Evolutionary conservation across 2,113 vertebrate species (phyloP).

Genomic region (Microcebus lehilahytsara): DNA sequence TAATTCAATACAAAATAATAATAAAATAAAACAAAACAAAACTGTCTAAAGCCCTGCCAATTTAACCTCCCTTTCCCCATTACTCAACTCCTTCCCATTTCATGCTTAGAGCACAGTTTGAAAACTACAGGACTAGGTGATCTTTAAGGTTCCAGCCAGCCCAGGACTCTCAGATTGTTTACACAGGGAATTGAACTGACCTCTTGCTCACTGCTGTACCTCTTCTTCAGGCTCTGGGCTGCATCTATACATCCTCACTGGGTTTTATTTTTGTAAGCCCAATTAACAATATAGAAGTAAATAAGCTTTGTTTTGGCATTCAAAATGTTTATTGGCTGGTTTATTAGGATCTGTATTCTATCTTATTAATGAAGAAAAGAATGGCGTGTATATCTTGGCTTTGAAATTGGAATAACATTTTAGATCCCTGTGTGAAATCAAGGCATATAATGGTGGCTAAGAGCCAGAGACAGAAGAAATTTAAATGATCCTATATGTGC

Average conservation of each 20-base stretch:
- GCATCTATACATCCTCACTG: background rate
- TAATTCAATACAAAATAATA: too few relatives aligned
- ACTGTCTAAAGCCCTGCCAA: background rate
- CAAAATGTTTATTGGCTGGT: background rate
- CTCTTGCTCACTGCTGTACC: background rate
- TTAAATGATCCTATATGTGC: conserved; percentile 39
- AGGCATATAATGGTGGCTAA: background rate
- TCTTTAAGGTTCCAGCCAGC: background rate
- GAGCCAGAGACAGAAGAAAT: background rate
- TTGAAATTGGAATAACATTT: conserved; percentile 28
- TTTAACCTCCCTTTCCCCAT: background rate
- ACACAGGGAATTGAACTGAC: background rate
- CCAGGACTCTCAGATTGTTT: background rate
- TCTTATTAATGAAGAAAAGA: conserved; percentile 38
- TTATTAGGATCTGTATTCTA: conserved; percentile 28
- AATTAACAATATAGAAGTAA: background rate
- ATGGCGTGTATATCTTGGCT: conserved; percentile 34
- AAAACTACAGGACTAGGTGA: background rate
- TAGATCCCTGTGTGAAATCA: conserved; percentile 30
- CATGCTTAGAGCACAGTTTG: background rate
- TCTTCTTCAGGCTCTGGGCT: background rate
- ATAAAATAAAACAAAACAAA: too few relatives aligned
- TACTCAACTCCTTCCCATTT: background rate
- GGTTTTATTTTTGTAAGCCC: background rate
- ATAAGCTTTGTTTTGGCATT: conserved; percentile 26